Evolutionary conservation across 2,113 vertebrate genomes (phyloP).

Genomic region (Clinocottus analis): DNA sequence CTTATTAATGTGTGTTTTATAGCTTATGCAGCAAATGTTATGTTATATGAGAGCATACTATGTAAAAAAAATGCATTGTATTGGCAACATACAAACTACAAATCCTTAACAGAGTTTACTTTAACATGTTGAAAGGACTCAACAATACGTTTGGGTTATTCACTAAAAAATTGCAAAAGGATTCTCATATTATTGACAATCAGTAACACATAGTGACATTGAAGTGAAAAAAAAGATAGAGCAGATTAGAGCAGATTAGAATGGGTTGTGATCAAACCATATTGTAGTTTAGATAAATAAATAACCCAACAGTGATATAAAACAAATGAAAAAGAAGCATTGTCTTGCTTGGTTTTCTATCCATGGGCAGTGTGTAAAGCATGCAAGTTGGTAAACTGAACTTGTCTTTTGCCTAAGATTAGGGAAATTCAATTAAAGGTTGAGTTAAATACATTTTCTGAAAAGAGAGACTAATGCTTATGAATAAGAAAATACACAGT

Average conservation of each 20-base stretch:
- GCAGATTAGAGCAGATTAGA: neutral
- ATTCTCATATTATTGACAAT: neutral
- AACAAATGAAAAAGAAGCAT: neutral
- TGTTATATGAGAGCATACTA: neutral
- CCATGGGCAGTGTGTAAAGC: neutral
- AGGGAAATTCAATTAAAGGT: neutral
- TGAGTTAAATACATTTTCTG: neutral
- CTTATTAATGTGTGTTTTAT: neutral
- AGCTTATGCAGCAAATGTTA: neutral
- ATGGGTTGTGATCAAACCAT: neutral
- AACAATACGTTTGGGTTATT: neutral
- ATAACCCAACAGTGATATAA: neutral
- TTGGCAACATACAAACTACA: neutral
- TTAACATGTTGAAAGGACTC: neutral
- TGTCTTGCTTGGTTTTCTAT: neutral
- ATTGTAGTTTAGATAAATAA: neutral
- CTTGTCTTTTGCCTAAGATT: neutral
- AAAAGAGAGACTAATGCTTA: neutral
- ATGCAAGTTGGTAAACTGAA: neutral
- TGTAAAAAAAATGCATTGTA: neutral
- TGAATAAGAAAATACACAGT: constrained; percentile 11
- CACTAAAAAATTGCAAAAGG: neutral
- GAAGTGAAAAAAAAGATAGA: neutral
- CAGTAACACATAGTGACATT: neutral
- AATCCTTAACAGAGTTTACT: neutral